A percentile compares a stretch with the other conserved stretches of the same genome.
phyloP scores from a whole-genome alignment of 2,797 vertebrate genomes.

The Lithobates pipiens region DNA sequence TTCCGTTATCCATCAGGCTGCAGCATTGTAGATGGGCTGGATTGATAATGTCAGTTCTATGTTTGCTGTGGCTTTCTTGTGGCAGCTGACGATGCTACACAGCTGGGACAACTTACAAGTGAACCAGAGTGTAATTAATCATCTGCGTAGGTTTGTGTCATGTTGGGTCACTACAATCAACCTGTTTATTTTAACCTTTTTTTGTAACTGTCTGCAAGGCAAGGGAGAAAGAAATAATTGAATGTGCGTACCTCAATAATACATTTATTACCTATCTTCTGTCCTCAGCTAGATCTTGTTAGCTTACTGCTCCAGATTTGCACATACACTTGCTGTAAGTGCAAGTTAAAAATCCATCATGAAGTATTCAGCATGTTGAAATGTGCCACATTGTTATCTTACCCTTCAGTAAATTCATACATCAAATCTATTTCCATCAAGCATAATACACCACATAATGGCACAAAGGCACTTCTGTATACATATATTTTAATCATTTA shows the following conservation, averaged over 20 bases:
- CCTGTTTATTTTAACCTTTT: background rate
- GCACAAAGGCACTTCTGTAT: background rate
- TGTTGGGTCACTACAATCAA: background rate
- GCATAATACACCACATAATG: background rate
- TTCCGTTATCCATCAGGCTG: background rate
- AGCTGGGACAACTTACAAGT: background rate
- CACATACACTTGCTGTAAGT: background rate
- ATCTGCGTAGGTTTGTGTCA: background rate
- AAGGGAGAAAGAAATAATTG: background rate
- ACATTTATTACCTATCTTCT: background rate
- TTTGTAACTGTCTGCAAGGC: background rate
- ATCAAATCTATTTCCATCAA: slow-evolving; percentile 3
- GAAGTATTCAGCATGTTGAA: background rate
- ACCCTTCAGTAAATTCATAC: slow-evolving; percentile 15
- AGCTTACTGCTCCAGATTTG: background rate
- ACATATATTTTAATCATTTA: slow-evolving; percentile 27
- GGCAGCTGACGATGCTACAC: background rate
- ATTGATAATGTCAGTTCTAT: background rate
- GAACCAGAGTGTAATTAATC: background rate
- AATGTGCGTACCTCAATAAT: background rate
- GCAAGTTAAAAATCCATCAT: background rate
- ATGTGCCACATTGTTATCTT: background rate
- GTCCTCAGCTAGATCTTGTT: background rate
- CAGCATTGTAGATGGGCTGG: background rate
- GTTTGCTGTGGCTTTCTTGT: background rate